Evolutionary conservation across 1,140 invertebrate genomes (phyloP), one percentile per base, ranked within the genome.

Genomic region (Orussus abietinus): DNA sequence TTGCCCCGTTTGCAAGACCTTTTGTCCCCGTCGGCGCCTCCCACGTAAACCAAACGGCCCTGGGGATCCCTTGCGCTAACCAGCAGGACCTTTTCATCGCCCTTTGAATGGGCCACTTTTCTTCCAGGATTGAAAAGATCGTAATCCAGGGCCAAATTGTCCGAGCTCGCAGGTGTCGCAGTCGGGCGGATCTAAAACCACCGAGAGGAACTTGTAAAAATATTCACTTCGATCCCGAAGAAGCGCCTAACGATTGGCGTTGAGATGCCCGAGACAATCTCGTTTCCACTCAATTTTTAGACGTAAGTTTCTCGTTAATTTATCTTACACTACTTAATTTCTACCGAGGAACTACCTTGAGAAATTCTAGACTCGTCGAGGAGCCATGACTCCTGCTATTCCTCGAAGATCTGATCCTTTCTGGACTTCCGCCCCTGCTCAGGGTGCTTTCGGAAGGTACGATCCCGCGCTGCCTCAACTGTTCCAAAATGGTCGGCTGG

Each of bases 81-180:
- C 20, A 79, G 64, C 39, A 80, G 53, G 14, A 79, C 65, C 56
- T 76, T 72, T 51, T 76, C 61, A 42, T 61, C 67, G 29, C 53
- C 47, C 33, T 66, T 55, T 19, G 74, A 54, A 36, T 64, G 57
- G 36, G 69, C 51, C 28, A 50, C 64, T 47, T 62, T 75, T 64
- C 49, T 71, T 17, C 53, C 76, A 37, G 59, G 75, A 48, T 76
- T 69, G 43, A 86, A 81, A 34, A 82, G 68, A 45, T 87, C 84
- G 57, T 86, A 87, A 66, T 87, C 84, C 9, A 84, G 60, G 1
- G 81, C 81, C 5, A 86, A 64, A 55, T 83, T 85, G 57, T 85
- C 81, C 0, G 75, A 65, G 55, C 74, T 79, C 25, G 62, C 57
- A 38, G 59, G 59, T 5, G 30, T 45, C 10, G 62, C 49, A 1